Evolutionary conservation across 2,113 vertebrate species (phyloP), one percentile per base, ranked within the genome.

Genomic region (Nansenia antarctica): DNA sequence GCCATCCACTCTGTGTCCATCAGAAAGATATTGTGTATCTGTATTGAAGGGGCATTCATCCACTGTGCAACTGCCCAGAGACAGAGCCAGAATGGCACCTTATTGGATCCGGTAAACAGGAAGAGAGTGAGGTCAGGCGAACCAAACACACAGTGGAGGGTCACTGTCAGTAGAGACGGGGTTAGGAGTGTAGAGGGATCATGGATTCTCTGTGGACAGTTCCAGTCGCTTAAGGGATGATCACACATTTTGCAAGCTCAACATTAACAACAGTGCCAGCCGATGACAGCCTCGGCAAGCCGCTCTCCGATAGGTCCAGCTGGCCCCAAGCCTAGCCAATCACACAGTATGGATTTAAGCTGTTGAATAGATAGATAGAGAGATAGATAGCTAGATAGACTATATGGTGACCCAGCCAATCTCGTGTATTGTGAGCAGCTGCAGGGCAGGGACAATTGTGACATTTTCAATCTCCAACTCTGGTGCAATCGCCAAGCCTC

Each of bases 381-480:
- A 68, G 54, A 34, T 57, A 57, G 58, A 18, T 74, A 62, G 63
- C 66, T 65, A 42, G 30, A 14, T 5, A 9, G 55, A 69, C 68
- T 34, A 78, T 39, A 30, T 35, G 29, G 30, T 72, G 54, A 76
- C 69, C 7, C 53, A 55, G 24, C 39, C 22, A 55, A 24, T 26
- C 3, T 72, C 74, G n/a, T n/a, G n/a, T n/a, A 83, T 77, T 74
- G 47, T 64, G 64, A 74, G 73, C 78, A 84, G 83, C 84, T 84
- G 78, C 63, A 73, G 69, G 47, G 74, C 70, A 69, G 65, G 47
- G 78, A 82, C 86, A 86, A 80, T 76, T 87, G 83, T 73, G 76
- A 81, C 77, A 87, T 83, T 82, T 81, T 86, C 74, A 80, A 80
- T 81, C 74, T 67, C 63, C 80, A 79, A 65, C 6, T 22, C 53